Evolutionary conservation across 2,113 vertebrate genomes (phyloP), one percentile per base, ranked within the genome.

Genomic region (Pluvialis apricaria): DNA sequence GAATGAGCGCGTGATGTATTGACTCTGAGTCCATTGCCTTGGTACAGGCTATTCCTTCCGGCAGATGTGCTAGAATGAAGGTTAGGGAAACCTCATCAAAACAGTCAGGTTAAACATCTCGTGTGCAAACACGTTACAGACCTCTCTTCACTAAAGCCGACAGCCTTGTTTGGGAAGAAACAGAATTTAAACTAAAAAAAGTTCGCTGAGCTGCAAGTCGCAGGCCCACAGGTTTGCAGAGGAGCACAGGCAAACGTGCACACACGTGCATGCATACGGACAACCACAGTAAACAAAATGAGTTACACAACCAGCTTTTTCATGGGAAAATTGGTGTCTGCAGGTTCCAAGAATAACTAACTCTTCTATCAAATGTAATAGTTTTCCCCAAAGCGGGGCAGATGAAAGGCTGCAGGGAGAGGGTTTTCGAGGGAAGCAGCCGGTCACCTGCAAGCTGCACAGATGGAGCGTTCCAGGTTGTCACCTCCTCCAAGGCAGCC

Each of bases 251-350:
- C 14, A 31, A 44, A 25, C 3, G 11, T 5, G 19, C 16, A 10
- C 0, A 0, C 0, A 29, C 19, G 2, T n/a, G 34, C 11, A 13
- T 34, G 32, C 5, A 9, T 11, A 17, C 14, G 62, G 52, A 31
- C 20, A 45, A 15, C 18, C 7, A 5, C 12, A 6, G 24, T 7
- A 24, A 11, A 29, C 11, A 21, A 40, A n/a, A 54, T 5, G 2
- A 68, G 52, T 17, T 24, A 16, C 40, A 20, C 24, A 34, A 2
- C 15, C 26, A 36, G 42, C 8, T 51, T 71, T 36, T 54, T 34
- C n/a, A 29, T 21, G 13, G 54, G 42, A 16, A 58, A 89, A 57
- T 3, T 2, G 36, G 1, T 38, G 34, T 28, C 51, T 93, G 45
- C 15, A 9, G 10, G 10, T 29, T 82, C 49, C 29, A 55, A 62